phyloP scores from a whole-genome alignment of 2,888 invertebrate genomes.

The Drosophila neutralis region DNA sequence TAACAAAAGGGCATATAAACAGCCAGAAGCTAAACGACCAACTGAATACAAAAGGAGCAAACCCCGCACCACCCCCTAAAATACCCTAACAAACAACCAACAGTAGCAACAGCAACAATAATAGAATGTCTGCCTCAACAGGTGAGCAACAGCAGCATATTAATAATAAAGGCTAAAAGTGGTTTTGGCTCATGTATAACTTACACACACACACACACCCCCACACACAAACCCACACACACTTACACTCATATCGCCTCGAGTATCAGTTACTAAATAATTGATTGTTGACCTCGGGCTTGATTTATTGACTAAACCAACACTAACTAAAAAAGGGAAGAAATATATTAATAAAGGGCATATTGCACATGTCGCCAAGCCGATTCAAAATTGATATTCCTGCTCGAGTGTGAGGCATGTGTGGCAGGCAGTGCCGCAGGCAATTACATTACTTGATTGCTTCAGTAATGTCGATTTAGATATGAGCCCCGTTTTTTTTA shows the following conservation, averaged over 20 bases:
- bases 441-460: constrained; percentile 51
- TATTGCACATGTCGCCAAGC: constrained; percentile 32
- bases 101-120: constrained; percentile 23
- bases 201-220: constrained; percentile 2
- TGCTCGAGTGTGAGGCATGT: constrained; percentile 2
- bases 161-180: constrained; percentile 14
- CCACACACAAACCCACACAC: neutral
- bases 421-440: constrained; percentile 11
- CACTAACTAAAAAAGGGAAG: neutral
- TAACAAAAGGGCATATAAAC: constrained; percentile 22
- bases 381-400: constrained; percentile 41
- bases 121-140: constrained; percentile 63
- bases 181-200: constrained; percentile 10
- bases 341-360: constrained; percentile 13
- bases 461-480: constrained; percentile 45
- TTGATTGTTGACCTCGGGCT: constrained; percentile 69
- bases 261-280: constrained; percentile 59
- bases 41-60: constrained; percentile 11
- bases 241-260: neutral
- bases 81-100: constrained; percentile 18
- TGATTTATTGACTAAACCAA: constrained; percentile 65
- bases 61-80: neutral
- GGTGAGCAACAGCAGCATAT: constrained; percentile 58
- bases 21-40: constrained; percentile 29
- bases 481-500: constrained; percentile 20